Conservation (phyloP, 1,140 invertebrate species). For the Ganaspis sp. region DNA sequence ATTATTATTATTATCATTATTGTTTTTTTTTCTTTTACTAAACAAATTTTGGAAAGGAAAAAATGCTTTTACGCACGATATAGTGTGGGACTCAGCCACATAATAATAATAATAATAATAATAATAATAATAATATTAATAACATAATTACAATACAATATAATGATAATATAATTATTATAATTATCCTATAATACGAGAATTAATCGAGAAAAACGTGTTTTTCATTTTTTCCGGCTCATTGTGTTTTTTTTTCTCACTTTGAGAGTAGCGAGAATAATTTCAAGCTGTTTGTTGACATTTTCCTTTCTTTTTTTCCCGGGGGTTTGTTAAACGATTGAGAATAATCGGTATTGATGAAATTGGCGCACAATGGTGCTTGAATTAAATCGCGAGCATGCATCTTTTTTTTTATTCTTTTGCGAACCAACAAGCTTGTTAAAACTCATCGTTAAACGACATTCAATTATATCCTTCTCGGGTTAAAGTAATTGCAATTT, state of each 20-base stretch:
- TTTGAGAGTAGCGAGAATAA: not conserved
- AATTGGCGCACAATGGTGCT: not conserved
- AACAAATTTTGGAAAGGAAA: too few relatives aligned
- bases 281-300: not conserved
- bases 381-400: slow-evolving; percentile 1
- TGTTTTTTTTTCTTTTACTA: too few relatives aligned
- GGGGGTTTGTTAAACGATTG: not conserved
- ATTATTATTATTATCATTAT: too few relatives aligned
- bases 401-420: not conserved
- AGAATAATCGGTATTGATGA: slow-evolving; percentile 1
- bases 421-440: not conserved
- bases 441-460: slow-evolving; percentile 5
- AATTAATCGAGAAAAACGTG: too few relatives aligned
- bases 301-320: not conserved
- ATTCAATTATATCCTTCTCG: not conserved
- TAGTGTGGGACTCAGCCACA: too few relatives aligned
- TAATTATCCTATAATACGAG: too few relatives aligned
- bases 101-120: too few relatives aligned
- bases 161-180: too few relatives aligned
- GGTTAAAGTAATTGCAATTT: not conserved
- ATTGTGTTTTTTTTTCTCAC: not conserved
- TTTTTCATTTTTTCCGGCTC: not conserved
- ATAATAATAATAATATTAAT: too few relatives aligned
- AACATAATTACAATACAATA: too few relatives aligned
- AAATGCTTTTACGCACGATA: too few relatives aligned